Percentiles rank a stretch among this genome's conserved stretches.
phyloP scores from a whole-genome alignment of 2,888 invertebrate genomes.

The Netelia melanura region DNA sequence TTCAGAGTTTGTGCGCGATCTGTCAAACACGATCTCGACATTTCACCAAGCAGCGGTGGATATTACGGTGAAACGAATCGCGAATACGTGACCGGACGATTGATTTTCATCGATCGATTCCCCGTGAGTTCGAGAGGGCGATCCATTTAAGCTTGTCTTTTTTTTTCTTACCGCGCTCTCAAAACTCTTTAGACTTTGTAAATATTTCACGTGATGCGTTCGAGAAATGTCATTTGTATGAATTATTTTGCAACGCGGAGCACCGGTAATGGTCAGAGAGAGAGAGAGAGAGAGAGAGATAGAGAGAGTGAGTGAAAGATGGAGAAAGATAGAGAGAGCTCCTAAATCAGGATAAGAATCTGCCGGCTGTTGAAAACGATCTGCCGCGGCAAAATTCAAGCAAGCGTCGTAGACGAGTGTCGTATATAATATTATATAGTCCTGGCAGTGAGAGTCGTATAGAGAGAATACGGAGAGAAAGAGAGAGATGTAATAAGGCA shows the following conservation, averaged over 20 bases:
- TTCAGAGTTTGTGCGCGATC: background rate
- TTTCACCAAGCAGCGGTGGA: background rate
- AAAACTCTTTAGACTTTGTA: no score
- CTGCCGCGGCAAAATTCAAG: background rate
- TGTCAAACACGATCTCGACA: background rate
- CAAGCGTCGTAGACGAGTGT: background rate
- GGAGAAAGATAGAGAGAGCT: background rate
- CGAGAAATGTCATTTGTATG: no score
- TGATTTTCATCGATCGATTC: background rate
- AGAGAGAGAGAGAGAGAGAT: background rate
- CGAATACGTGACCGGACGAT: background rate
- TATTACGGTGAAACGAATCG: background rate
- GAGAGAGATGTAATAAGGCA: background rate
- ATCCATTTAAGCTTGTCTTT: background rate
- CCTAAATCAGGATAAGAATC: constrained; percentile 29
- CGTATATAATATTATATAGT: constrained; percentile 7
- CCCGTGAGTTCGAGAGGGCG: background rate
- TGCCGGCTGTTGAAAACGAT: constrained; percentile 2
- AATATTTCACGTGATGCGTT: no score
- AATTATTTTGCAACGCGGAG: no score
- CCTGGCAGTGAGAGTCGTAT: background rate
- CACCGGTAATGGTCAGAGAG: background rate
- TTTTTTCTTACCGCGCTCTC: background rate
- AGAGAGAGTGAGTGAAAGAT: background rate
- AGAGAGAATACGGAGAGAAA: constrained; percentile 5